Evolutionary conservation across 2,888 invertebrate genomes (phyloP).

Genomic region (Diachrysia chrysitis): DNA sequence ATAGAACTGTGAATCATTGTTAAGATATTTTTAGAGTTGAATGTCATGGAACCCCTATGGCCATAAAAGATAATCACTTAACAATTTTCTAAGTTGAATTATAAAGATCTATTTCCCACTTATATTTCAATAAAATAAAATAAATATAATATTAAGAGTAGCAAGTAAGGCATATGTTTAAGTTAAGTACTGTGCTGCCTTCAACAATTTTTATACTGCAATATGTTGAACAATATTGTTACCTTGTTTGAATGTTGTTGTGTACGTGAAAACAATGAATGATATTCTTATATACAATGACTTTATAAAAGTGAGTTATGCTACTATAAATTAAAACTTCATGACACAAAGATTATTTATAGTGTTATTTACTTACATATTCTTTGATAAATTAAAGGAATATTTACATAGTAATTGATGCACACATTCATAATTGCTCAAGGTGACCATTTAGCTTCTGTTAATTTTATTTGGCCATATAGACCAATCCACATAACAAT

Average conservation of each 20-base stretch:
- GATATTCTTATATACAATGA: neutral
- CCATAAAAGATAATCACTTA: neutral
- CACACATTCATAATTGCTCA: neutral
- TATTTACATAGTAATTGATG: neutral
- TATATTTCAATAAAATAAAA: too few relatives aligned
- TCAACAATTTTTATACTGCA: neutral
- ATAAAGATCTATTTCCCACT: too few relatives aligned
- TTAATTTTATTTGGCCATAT: neutral
- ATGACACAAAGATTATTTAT: neutral
- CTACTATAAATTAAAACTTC: neutral
- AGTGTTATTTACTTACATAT: neutral
- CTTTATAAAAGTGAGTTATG: neutral
- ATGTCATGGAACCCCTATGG: neutral
- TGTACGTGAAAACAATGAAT: neutral
- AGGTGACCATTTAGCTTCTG: neutral
- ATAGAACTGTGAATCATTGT: slow-evolving; percentile 32
- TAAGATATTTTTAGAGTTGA: slow-evolving; percentile 10
- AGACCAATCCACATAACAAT: neutral
- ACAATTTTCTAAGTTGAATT: neutral
- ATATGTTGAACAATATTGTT: neutral
- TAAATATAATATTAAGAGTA: too few relatives aligned
- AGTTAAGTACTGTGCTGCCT: neutral
- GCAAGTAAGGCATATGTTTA: neutral
- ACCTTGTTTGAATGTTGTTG: neutral
- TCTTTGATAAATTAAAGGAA: neutral